phyloP scores from a whole-genome alignment of 2,797 vertebrate species.

The Poeciliopsis presidionis region DNA sequence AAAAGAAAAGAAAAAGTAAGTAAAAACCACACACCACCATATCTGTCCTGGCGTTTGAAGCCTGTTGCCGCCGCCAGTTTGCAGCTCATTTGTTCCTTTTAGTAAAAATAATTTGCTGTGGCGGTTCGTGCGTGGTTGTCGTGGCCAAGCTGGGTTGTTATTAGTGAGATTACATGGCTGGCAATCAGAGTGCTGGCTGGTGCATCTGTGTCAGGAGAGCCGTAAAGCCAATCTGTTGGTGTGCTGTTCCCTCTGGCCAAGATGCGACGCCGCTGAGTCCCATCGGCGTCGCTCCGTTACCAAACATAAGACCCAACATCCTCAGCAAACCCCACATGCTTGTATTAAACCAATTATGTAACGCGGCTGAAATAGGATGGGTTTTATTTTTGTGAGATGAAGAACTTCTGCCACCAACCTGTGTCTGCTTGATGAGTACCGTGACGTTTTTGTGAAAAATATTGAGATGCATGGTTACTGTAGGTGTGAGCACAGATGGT shows the following conservation, averaged over 20 bases:
- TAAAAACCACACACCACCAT: too few species aligned
- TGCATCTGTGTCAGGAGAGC: slow-evolving; percentile 56
- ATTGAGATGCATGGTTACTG: slow-evolving; percentile 39
- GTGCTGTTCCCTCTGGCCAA: slow-evolving; percentile 19
- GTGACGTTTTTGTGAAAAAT: slow-evolving; percentile 22
- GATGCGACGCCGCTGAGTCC: slow-evolving; percentile 15
- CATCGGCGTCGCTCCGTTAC: neutral
- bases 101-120: slow-evolving; percentile 29
- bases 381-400: neutral
- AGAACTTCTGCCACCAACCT: neutral
- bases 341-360: neutral
- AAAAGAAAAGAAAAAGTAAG: too few species aligned
- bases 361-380: neutral
- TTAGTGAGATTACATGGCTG: slow-evolving; percentile 59
- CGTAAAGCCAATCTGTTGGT: slow-evolving; percentile 56
- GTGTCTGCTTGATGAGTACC: slow-evolving; percentile 17
- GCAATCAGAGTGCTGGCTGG: slow-evolving; percentile 46
- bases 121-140: slow-evolving; percentile 22
- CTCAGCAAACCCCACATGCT: neutral
- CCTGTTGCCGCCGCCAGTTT: slow-evolving; percentile 1
- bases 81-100: slow-evolving; percentile 33
- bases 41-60: neutral
- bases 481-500: slow-evolving; percentile 68
- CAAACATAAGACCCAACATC: neutral
- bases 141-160: slow-evolving; percentile 60